Base-by-base conservation (phyloP, 2,888 invertebrate genomes). In the Catotricha subobsoleta region DNA sequence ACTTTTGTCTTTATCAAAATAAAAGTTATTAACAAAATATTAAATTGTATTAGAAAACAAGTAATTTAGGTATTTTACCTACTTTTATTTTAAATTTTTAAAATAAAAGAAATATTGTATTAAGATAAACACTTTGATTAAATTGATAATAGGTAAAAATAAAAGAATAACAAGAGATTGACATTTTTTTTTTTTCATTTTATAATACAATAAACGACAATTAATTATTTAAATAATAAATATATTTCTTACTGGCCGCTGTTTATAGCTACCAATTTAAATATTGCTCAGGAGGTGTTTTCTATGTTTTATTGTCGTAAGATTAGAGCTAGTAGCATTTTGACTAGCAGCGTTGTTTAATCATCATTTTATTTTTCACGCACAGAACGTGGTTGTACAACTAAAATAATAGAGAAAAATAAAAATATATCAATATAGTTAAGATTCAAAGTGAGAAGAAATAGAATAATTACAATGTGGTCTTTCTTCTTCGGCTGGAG, bases 311-410 rank as follows among this genome's bases (percentile, higher is more conserved):
- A 25, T 39, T 28, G 18, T 40, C 25, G 31, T 30, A 18, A 28
- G 13, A 27, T 18, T 28, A 9, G 18, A 8, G 23, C 13, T 18
- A n/a, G 21, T 27, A 10, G 25, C 20, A 31, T 23, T 28, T 36
- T 39, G 39, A 49, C 64, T 67, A 69, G 54, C 69, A 78, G 48
- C 68, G 72, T 67, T 82, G 82, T 63, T 75, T 72, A 66, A n/a
- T n/a, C n/a, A n/a, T n/a, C 25, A n/a, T 25, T 16, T 36, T 36
- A 25, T 25, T 33, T 68, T 55, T 72, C 74, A 52, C 78, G 77
- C 47, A 76, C 71, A 45, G 77, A 77, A 54, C 84, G 76, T 43
- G 84, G 84, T 59, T 84, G 84, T 55, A 86, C 76, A 58, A 75
- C 84, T 86, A 68, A 31, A 67, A 65, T 52, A 50, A 51, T 25